These are phyloP conservation scores for Ivindomyrus marchei DNA, from an alignment of 2,113 vertebrate genomes.

Conservation along the genomic window DNA sequence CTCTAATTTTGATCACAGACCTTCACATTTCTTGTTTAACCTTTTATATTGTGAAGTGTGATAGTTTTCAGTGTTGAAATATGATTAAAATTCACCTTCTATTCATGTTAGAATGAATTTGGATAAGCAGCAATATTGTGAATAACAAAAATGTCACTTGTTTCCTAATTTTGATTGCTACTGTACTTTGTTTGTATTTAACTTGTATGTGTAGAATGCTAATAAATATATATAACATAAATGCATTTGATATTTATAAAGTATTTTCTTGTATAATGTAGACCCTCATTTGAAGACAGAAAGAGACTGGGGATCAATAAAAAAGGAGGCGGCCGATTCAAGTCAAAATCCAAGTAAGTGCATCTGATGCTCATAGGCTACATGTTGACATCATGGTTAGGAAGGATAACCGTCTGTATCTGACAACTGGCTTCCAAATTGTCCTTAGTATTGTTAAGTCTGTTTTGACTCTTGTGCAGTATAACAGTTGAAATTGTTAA, in stretches of 20 bases:
- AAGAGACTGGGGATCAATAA: slow-evolving; percentile 69
- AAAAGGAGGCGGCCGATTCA: slow-evolving; percentile 45
- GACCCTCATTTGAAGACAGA: slow-evolving; percentile 83
- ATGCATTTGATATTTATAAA: too few relatives aligned
- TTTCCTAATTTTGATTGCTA: not conserved
- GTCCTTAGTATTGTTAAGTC: not conserved
- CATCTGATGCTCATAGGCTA: not conserved
- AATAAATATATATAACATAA: too few relatives aligned
- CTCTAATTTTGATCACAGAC: not conserved
- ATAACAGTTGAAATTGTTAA: not conserved
- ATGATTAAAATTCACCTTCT: not conserved
- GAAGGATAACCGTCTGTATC: not conserved
- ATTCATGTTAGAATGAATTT: not conserved
- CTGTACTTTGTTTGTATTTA: not conserved
- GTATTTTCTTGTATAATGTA: slow-evolving; percentile 36
- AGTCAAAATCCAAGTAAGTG: slow-evolving; percentile 41
- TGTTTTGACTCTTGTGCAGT: not conserved
- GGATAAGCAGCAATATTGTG: not conserved
- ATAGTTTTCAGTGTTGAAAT: not conserved
- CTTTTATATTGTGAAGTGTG: not conserved
- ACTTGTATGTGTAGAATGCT: not conserved
- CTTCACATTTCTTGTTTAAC: not conserved
- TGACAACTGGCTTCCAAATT: not conserved
- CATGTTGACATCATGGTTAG: not conserved
- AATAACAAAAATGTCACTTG: not conserved